These are phyloP conservation scores for Cerastoderma edule DNA, from an alignment of 2,888 invertebrate species.

Conservation along the genomic window DNA sequence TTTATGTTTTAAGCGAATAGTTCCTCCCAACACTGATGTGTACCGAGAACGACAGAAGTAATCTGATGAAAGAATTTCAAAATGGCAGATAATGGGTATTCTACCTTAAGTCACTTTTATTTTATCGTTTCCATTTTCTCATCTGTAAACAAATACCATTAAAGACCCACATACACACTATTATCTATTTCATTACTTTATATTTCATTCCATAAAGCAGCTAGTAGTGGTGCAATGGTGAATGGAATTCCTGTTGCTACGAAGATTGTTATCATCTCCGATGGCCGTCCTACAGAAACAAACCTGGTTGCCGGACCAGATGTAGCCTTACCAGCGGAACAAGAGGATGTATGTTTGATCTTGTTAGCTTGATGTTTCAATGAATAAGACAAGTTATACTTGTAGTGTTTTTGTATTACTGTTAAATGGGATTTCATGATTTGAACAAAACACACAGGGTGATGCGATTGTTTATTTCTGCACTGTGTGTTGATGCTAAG, in stretches of 20 bases:
- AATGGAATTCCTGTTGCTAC: background rate
- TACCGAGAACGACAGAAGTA: too few relatives aligned
- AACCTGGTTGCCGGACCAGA: constrained; percentile 23
- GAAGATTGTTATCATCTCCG: constrained; percentile 24
- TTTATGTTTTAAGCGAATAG: too few relatives aligned
- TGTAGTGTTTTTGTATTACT: background rate
- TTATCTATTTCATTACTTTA: background rate
- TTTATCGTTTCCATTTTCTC: background rate
- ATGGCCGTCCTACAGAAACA: constrained; percentile 25
- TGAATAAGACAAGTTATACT: background rate
- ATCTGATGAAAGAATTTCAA: background rate
- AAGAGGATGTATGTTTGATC: background rate
- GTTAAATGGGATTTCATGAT: too few relatives aligned
- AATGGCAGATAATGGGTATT: background rate
- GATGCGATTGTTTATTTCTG: background rate
- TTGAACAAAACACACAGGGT: too few relatives aligned
- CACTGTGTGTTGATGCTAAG: background rate
- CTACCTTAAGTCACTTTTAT: background rate
- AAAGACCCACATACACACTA: background rate
- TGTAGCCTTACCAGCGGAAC: background rate
- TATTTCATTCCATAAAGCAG: background rate
- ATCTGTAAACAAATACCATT: background rate
- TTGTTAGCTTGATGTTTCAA: background rate
- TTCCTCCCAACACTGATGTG: too few relatives aligned
- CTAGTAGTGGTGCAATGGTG: background rate